Evolutionary conservation across 2,113 vertebrate genomes (phyloP).

Genomic region (Puma concolor): DNA sequence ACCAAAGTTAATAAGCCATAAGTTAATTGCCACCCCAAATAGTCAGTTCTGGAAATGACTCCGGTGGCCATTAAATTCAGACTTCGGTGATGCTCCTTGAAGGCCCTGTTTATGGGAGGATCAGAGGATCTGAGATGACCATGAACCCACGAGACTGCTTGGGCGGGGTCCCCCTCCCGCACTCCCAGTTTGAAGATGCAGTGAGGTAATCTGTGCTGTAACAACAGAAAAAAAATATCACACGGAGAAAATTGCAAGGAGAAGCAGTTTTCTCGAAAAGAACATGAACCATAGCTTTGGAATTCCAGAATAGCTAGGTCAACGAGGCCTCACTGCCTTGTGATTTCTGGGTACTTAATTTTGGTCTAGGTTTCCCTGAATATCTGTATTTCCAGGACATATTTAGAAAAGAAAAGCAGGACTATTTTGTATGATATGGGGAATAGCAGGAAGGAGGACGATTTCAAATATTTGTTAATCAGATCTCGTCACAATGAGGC

Average conservation of each 20-base stretch:
- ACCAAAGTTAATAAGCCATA: constrained; percentile 15
- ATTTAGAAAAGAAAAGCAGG: neutral
- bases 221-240: neutral
- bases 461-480: neutral
- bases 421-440: neutral
- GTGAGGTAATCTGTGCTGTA: accelerated
- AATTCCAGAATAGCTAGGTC: neutral
- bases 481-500: neutral
- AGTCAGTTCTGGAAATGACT: neutral
- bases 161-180: accelerated
- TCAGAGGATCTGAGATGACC: neutral
- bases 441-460: neutral
- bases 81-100: accelerated
- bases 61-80: neutral
- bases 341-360: neutral
- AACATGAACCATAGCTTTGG: neutral
- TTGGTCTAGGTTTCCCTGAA: neutral
- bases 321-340: neutral
- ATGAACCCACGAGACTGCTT: accelerated
- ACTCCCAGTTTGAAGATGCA: accelerated
- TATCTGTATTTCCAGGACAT: neutral
- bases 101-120: neutral
- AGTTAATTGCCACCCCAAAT: neutral
- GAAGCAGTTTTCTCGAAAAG: neutral
- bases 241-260: neutral